Evolutionary conservation across 2,888 invertebrate genomes (phyloP).

Genomic region (Pasiphila rectangulata): DNA sequence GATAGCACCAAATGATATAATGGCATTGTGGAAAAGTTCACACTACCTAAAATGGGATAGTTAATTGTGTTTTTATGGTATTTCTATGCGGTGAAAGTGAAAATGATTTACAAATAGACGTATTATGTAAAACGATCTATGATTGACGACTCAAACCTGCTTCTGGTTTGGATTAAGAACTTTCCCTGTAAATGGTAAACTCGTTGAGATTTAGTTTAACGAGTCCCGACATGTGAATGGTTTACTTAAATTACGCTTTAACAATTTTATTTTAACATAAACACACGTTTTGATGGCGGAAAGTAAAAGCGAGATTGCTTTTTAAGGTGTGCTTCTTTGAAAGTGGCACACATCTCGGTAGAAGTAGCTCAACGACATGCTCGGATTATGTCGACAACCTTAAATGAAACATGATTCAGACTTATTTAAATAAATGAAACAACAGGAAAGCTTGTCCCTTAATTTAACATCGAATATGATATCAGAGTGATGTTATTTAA

Average conservation of each 20-base stretch:
- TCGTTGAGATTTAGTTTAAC: conserved; percentile 16
- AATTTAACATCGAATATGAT: no score
- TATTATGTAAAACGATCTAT: conserved; percentile 30
- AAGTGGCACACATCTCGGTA: conserved; percentile 4
- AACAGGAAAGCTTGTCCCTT: no score
- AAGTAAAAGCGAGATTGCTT: conserved; percentile 11
- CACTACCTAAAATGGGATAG: conserved; percentile 36
- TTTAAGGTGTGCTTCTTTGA: background rate
- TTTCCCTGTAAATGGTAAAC: conserved; percentile 19
- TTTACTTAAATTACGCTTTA: conserved; percentile 7
- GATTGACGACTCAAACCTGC: conserved; percentile 23
- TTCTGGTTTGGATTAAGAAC: conserved; percentile 20
- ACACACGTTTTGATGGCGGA: conserved; percentile 11
- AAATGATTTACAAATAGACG: conserved; percentile 31
- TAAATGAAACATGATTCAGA: no score
- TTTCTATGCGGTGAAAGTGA: conserved; percentile 29
- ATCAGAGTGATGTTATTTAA: no score
- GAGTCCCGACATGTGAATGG: conserved; percentile 11
- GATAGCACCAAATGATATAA: conserved; percentile 23
- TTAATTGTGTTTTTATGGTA: conserved; percentile 27
- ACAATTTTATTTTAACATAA: conserved; percentile 11
- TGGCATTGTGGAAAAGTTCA: conserved; percentile 38
- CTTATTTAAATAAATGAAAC: no score
- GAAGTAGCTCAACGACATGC: background rate
- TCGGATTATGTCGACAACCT: background rate